These are phyloP conservation scores for Eudyptes chrysolophus DNA, from an alignment of 2,113 vertebrate species.

Conservation along the genomic window DNA sequence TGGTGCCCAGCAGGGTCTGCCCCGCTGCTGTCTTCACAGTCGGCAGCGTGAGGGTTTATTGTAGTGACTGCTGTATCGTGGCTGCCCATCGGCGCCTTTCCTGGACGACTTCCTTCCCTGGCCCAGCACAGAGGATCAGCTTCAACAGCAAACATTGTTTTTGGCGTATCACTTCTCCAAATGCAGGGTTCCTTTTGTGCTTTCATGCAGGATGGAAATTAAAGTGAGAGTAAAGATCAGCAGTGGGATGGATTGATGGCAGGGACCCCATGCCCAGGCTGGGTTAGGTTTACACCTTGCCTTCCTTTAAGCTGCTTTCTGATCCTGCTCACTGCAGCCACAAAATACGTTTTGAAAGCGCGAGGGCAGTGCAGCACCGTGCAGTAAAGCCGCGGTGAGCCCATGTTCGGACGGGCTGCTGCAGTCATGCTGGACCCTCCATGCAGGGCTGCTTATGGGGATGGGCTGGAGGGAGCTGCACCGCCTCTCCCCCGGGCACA, in stretches of 20 bases:
- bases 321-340: neutral
- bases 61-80: neutral
- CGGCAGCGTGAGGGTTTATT: neutral
- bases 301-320: neutral
- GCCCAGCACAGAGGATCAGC: too few relatives aligned
- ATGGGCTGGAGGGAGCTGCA: neutral
- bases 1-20: fast-evolving
- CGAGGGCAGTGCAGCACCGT: fast-evolving
- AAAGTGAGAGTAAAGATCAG: neutral
- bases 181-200: neutral
- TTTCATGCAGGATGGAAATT: neutral
- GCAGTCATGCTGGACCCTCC: too few relatives aligned
- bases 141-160: neutral
- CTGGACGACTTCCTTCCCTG: neutral
- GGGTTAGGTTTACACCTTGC: neutral
- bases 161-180: neutral
- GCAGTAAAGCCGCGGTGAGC: neutral
- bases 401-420: fast-evolving
- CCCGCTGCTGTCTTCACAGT: neutral
- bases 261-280: neutral
- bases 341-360: neutral
- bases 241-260: neutral
- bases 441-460: neutral
- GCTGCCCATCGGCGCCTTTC: neutral
- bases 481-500: neutral